Evolutionary conservation across 2,888 invertebrate species (phyloP).

Genomic region (Chrysotoxum bicinctum): DNA sequence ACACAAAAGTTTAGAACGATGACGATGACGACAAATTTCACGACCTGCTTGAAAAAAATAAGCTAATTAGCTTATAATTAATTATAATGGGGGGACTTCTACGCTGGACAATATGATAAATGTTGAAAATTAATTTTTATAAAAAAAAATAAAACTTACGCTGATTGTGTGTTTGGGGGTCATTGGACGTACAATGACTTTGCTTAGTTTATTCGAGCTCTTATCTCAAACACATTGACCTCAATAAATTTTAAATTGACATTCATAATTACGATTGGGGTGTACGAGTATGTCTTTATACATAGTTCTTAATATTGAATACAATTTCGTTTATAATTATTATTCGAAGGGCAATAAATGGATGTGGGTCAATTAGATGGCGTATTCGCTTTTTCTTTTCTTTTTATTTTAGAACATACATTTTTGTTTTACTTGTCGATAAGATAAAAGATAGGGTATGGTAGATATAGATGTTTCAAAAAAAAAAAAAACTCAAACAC

Average conservation of each 20-base stretch:
- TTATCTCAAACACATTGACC: slow-evolving; percentile 60
- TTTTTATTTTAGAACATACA: background rate
- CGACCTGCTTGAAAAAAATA: slow-evolving; percentile 20
- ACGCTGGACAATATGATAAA: slow-evolving; percentile 30
- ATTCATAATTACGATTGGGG: slow-evolving; percentile 1
- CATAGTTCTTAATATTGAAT: background rate
- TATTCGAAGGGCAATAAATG: background rate
- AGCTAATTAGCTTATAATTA: slow-evolving; percentile 68
- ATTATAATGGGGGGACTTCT: slow-evolving; percentile 31
- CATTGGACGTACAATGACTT: slow-evolving; percentile 49
- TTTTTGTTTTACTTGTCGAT: too few species aligned
- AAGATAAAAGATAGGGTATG: too few species aligned
- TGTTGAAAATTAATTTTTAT: background rate
- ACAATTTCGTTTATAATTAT: background rate
- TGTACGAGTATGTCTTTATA: background rate
- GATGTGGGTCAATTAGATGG: background rate
- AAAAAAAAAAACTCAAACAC: too few species aligned
- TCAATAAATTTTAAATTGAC: slow-evolving; percentile 59
- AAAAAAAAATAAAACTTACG: slow-evolving; percentile 4
- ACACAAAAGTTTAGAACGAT: background rate
- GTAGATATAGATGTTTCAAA: too few species aligned
- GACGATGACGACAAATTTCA: background rate
- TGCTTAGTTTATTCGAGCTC: slow-evolving; percentile 41
- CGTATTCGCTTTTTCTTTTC: background rate
- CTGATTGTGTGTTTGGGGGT: slow-evolving; percentile 50